Evolutionary conservation across 2,113 vertebrate genomes (phyloP).

Genomic region (Trachemys scripta): DNA sequence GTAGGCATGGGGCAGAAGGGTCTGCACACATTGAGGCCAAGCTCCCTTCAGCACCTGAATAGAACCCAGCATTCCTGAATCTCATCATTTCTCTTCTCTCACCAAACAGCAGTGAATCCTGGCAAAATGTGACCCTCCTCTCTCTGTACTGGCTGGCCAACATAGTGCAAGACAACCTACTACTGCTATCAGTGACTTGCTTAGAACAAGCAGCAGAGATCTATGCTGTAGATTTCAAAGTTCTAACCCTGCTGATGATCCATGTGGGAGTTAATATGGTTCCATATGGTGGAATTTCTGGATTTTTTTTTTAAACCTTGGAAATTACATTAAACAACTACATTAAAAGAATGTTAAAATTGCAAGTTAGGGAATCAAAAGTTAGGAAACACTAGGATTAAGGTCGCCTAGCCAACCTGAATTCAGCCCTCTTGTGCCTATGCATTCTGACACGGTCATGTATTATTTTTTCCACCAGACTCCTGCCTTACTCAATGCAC

Average conservation of each 20-base stretch:
- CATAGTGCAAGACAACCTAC: neutral
- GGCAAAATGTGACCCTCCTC: neutral
- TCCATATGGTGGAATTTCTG: too few relatives aligned
- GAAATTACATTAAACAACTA: neutral
- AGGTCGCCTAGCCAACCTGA: constrained; percentile 5
- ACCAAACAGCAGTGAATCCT: constrained; percentile 8
- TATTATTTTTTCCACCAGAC: constrained; percentile 9
- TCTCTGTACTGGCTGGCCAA: neutral
- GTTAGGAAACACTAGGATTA: constrained; percentile 11
- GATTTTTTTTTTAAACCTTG: neutral
- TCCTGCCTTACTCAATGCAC: neutral
- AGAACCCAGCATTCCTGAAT: neutral
- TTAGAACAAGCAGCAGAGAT: neutral
- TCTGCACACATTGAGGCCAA: neutral
- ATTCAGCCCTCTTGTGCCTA: neutral
- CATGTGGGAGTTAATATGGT: too few relatives aligned
- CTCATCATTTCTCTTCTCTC: neutral
- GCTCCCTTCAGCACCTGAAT: too few relatives aligned
- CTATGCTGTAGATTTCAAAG: neutral
- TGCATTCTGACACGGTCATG: neutral
- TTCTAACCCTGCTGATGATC: neutral
- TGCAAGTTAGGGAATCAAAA: constrained; percentile 17
- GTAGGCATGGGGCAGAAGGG: neutral
- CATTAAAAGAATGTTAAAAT: constrained; percentile 1
- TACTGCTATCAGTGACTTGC: neutral